Evolutionary conservation across 2,888 invertebrate species (phyloP), one percentile per base, ranked within the genome.

Genomic region (Nudaria mundana): DNA sequence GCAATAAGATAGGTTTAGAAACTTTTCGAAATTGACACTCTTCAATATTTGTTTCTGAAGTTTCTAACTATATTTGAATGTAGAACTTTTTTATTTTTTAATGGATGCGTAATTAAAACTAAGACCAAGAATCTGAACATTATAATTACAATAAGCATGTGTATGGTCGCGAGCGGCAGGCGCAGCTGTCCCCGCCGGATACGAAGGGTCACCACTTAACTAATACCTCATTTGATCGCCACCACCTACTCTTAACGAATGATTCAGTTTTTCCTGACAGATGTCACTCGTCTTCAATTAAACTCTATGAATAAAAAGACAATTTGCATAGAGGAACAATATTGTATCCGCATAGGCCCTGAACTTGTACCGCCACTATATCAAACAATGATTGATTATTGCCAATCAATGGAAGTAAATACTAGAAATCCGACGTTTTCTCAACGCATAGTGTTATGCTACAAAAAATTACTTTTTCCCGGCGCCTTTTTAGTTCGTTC

Each of bases 211-310:
- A 87, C 69, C 73, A 70, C 71, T 78, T 81, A 82, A 82, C 74
- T 79, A 71, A 66, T 66, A 68, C 72, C 64, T 76, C 79, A 76
- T 79, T 79, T 78, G 58, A 81, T 59, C 52, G 78, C 77, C 77
- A 79, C 71, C 71, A 66, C 57, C 50, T 53, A 47, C 61, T 56
- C 73, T 79, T 78, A 81, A 82, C 71, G 77, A 81, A 74, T 87
- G 87, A 87, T 84, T 88, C 87, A 87, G 78, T 79, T 81, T 76
- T 76, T 66, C 70, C 70, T 75, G 83, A 82, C 88, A 88, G 87
- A 87, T 88, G 88, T 83, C 79, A 65, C 77, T 63, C 52, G 61
- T 66, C 61, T 68, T 70, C 75, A 85, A 87, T 87, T 87, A 86
- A 71, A 53, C 54, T 48, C 50, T 71, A 77, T 80, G 80, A 85